Evolutionary conservation across 2,797 vertebrate genomes (phyloP), one percentile per base, ranked within the genome.

Genomic region (Trematomus bernacchii): DNA sequence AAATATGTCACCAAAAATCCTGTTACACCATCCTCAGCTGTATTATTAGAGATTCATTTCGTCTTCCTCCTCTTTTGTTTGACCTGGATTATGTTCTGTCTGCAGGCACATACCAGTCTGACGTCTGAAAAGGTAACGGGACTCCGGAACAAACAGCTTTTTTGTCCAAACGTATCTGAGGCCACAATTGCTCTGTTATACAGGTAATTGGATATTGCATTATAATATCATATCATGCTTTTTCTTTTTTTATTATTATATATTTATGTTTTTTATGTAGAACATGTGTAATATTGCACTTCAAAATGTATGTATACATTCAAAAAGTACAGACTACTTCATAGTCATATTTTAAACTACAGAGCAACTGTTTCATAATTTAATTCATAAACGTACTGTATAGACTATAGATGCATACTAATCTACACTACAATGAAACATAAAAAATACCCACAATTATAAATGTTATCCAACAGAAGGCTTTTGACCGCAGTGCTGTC

Each of bases 81-180:
- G 66, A 66, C 76, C 76, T 60, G 75, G 80, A 81, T 89, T 69
- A 70, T 72, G 69, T 79, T 85, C 62, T 78, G 60, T 83, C 87
- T 79, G 71, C 57, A 61, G 84, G 87, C 78, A 19, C 42, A 83
- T 47, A 59, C 44, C 79, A 4, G 52, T n/a, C 46, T 40, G 52
- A 65, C 71, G 69, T 60, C 21, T 50, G 73, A 81, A 52, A 70
- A 53, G 59, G 76, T 63, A 79, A 64, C 60, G 63, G 40, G 57
- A 70, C 46, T 69, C 63, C n/a, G 63, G 51, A 60, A 62, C n/a
- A 69, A 66, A 73, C 42, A 48, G 66, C 48, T 71, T 55, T 70
- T 60, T 73, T 69, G 48, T 16, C 47, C 42, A 6, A 54, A 71
- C 66, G 47, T 60, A 50, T 69, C 60, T 21, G 46, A 59, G 33